Evolutionary conservation across 2,113 vertebrate genomes (phyloP), one percentile per base, ranked within the genome.

Genomic region (Myotis lucifugus): DNA sequence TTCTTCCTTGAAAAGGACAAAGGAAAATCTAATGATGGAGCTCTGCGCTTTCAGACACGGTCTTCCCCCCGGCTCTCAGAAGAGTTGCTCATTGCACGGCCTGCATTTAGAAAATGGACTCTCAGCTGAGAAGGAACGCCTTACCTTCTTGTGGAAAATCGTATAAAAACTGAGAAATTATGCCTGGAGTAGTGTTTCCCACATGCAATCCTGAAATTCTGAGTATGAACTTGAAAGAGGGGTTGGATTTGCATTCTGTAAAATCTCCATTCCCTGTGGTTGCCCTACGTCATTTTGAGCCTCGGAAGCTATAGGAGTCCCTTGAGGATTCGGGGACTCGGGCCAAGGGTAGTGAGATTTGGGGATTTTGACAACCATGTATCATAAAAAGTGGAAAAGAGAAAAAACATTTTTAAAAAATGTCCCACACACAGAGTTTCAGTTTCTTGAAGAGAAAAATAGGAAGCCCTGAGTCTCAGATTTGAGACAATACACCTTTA

Each of bases 191-290:
- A 1, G 25, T 4, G 1, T 42, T 72, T 78, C 40, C 25, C 17
- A 25, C 12, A 19, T 0, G 2, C 10, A 18, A 3, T 1, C 37
- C 72, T 8, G 27, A 34, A n/a, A 10, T 40, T 52, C 73, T n/a
- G 34, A 15, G 48, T 7, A 18, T 13, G 48, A 76, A 3, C 66
- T 0, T 0, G 37, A 25, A 19, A 18, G 10, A 6, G 3, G 56
- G 3, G 54, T 52, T 23, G 3, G 17, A 2, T 15, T n/a, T 7
- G 32, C 2, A 0, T n/a, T 9, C 79, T 10, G 29, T 32, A 8
- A 61, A 1, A 4, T 40, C 46, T 10, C 11, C 6, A 0, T 34
- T 0, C 0, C 34, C 37, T 27, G 1, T 8, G 15, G 13, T 14
- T 72, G 48, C 15, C 12, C 8, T 9, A 9, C 82, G 42, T 13